phyloP scores from a whole-genome alignment of 1,140 invertebrate species.

The Drosophila malerkotliana region DNA sequence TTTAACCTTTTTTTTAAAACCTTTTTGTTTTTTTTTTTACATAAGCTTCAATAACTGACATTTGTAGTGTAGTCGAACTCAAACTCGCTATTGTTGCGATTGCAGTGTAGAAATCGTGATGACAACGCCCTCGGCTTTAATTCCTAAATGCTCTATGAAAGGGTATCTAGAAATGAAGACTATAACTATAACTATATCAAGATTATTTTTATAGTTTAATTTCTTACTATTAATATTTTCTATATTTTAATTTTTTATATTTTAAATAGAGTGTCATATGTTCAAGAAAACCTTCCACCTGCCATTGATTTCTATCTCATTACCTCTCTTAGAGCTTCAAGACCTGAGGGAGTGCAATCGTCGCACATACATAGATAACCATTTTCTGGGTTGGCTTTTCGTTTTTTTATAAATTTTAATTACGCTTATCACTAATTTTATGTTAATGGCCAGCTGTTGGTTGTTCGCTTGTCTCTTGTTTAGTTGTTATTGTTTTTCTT shows the following conservation, averaged over 20 bases:
- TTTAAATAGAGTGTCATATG: neutral
- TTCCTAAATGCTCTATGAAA: conserved; percentile 14
- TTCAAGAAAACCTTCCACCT: conserved; percentile 5
- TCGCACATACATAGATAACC: conserved; percentile 58
- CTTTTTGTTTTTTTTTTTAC: conserved; percentile 40
- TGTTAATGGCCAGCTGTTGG: conserved; percentile 76
- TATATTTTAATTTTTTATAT: neutral
- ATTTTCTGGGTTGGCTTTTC: conserved; percentile 19
- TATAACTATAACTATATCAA: no score
- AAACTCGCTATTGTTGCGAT: conserved; percentile 2
- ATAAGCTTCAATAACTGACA: conserved; percentile 53
- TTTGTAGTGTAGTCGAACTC: conserved; percentile 29
- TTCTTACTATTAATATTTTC: neutral
- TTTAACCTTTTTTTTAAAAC: neutral
- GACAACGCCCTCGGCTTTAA: conserved; percentile 37
- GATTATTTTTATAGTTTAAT: neutral
- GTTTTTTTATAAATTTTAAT: conserved; percentile 72
- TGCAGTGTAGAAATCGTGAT: conserved; percentile 32
- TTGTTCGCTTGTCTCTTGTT: conserved; percentile 9
- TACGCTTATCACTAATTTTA: conserved; percentile 78
- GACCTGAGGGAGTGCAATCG: conserved; percentile 24
- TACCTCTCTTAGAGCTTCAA: conserved; percentile 20
- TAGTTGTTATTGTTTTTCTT: conserved; percentile 1
- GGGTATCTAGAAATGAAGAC: neutral
- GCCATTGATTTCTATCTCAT: conserved; percentile 29